phyloP scores from a whole-genome alignment of 1,140 invertebrate species.

The Ips typographus region DNA sequence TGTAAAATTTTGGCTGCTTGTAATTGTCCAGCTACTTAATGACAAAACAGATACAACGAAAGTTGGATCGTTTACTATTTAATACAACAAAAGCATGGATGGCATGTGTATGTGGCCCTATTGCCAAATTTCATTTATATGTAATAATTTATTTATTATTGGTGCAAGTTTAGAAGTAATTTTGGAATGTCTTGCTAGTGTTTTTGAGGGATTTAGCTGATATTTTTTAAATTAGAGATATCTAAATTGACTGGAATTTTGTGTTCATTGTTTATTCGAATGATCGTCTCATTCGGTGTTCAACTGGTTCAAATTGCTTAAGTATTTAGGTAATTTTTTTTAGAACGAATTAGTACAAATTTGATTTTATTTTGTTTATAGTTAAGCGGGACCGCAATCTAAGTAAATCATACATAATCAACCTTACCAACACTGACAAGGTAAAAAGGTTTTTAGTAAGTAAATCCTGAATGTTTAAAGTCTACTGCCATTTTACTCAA shows the following conservation, averaged over 20 bases:
- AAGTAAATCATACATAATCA: neutral
- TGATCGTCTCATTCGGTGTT: conserved; percentile 20
- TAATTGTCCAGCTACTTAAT: conserved; percentile 6
- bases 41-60: neutral
- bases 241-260: conserved; percentile 37
- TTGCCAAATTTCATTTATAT: conserved; percentile 22
- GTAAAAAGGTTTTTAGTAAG: too few relatives aligned
- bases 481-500: too few relatives aligned
- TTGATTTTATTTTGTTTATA: conserved; percentile 10
- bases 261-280: conserved; percentile 40
- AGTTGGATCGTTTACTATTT: neutral
- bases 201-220: conserved; percentile 11
- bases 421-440: too few relatives aligned
- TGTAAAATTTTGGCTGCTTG: neutral
- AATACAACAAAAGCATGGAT: neutral
- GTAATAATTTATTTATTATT: conserved; percentile 4
- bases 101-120: conserved; percentile 25
- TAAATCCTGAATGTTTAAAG: too few relatives aligned
- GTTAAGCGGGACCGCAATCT: neutral
- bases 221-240: conserved; percentile 12
- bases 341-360: conserved; percentile 22
- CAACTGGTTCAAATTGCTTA: conserved; percentile 15
- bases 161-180: conserved; percentile 22
- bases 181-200: neutral
- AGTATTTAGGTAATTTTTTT: conserved; percentile 14